phyloP scores from a whole-genome alignment of 2,888 invertebrate species.

The Hyposoter didymator region DNA sequence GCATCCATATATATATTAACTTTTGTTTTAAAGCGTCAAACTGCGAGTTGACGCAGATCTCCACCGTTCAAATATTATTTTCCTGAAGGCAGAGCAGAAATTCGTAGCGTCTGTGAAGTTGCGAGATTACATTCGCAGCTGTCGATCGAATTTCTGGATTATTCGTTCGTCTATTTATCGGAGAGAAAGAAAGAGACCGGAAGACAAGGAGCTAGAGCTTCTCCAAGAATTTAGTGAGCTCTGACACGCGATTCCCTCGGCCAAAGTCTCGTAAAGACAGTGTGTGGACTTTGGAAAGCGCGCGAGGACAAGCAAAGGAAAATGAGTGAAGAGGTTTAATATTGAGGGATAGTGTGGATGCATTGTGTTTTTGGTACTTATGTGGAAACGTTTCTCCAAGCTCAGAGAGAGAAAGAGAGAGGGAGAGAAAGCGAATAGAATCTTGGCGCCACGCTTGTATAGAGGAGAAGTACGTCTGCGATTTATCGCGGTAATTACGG shows the following conservation, averaged over 20 bases:
- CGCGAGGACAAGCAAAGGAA: constrained; percentile 2
- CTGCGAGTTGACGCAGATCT: constrained; percentile 13
- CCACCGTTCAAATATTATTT: constrained; percentile 20
- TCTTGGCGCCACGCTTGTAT: constrained; percentile 55
- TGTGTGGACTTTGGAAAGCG: constrained; percentile 25
- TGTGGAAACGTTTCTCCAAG: constrained; percentile 49
- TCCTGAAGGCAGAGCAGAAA: background rate
- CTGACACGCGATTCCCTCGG: constrained; percentile 43
- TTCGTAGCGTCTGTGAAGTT: constrained; percentile 14
- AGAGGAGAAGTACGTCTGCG: constrained; percentile 67
- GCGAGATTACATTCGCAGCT: constrained; percentile 44
- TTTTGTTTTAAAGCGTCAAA: constrained; percentile 58
- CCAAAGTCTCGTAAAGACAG: constrained; percentile 32
- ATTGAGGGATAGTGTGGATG: constrained; percentile 37
- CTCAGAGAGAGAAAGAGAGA: constrained; percentile 7
- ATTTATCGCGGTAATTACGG: constrained; percentile 82
- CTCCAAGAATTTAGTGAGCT: constrained; percentile 28
- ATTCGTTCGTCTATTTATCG: constrained; percentile 31
- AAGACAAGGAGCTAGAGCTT: background rate
- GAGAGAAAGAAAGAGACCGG: background rate
- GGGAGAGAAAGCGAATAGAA: constrained; percentile 33
- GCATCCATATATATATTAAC: constrained; percentile 41
- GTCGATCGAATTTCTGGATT: constrained; percentile 56
- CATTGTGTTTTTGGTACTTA: constrained; percentile 52
- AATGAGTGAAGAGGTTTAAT: constrained; percentile 37